Percentiles rank a stretch among this genome's conserved stretches.
These are phyloP conservation scores for Pygocentrus nattereri DNA, from an alignment of 2,797 vertebrate genomes.

Conservation along the genomic window DNA sequence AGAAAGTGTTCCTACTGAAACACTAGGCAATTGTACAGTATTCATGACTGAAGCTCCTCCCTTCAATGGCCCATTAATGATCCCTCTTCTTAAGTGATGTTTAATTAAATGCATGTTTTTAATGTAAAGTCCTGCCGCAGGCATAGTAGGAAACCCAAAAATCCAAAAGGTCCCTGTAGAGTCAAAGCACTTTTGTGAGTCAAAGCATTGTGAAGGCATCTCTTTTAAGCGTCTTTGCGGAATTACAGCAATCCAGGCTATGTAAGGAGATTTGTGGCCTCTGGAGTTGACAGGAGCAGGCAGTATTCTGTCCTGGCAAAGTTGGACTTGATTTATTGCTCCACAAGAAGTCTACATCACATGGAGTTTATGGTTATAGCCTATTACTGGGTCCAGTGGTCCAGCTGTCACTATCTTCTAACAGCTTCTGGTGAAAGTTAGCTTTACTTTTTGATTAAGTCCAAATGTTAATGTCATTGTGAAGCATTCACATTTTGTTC, in stretches of 20 bases:
- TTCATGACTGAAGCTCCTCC: not conserved
- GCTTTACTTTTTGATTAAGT: not conserved
- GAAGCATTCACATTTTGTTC: not conserved
- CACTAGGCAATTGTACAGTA: not conserved
- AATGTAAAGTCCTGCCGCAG: not conserved
- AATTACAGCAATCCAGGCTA: constrained; percentile 32
- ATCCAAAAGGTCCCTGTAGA: not conserved
- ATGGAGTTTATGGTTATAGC: constrained; percentile 20
- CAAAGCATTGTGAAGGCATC: constrained; percentile 31
- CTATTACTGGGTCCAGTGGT: not conserved
- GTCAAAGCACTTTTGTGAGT: constrained; percentile 26
- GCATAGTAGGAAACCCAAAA: not conserved
- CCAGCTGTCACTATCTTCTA: not conserved
- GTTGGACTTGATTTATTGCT: constrained; percentile 42
- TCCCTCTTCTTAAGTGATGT: not conserved
- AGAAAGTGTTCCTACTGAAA: not conserved
- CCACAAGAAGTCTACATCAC: constrained; percentile 32
- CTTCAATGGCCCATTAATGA: not conserved
- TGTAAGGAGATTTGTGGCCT: constrained; percentile 34
- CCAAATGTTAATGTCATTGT: not conserved
- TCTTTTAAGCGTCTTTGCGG: constrained; percentile 53
- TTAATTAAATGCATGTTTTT: not conserved
- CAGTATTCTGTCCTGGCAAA: constrained; percentile 28
- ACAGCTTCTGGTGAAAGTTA: not conserved
- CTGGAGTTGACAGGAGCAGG: constrained; percentile 21